phyloP scores from a whole-genome alignment of 2,888 invertebrate species.

The Drosophila formosana region DNA sequence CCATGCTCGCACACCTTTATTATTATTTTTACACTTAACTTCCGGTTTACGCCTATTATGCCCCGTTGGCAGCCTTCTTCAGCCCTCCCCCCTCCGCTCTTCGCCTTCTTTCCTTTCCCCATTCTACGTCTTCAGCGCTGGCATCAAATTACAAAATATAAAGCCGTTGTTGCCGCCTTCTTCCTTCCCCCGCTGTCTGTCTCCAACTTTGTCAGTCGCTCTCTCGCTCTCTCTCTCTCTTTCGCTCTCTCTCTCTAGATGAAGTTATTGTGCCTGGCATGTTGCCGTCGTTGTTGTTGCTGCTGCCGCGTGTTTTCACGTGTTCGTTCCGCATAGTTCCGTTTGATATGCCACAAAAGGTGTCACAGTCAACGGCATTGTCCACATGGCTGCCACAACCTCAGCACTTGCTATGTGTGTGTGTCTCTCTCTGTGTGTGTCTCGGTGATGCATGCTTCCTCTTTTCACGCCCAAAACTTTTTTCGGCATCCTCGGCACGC shows the following conservation, averaged over 20 bases:
- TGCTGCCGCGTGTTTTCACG: slow-evolving; percentile 69
- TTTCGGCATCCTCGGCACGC: slow-evolving; percentile 35
- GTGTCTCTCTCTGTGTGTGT: slow-evolving; percentile 8
- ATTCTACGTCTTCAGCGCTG: slow-evolving; percentile 24
- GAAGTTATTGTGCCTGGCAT: slow-evolving; percentile 78
- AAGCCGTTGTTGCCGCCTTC: slow-evolving; percentile 25
- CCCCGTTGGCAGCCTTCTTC: slow-evolving; percentile 18
- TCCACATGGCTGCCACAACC: slow-evolving; percentile 58
- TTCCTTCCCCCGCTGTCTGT: slow-evolving; percentile 12
- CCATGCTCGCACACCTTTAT: slow-evolving; percentile 69
- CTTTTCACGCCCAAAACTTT: slow-evolving; percentile 49
- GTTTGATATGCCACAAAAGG: slow-evolving; percentile 79
- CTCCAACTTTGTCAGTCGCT: slow-evolving; percentile 2
- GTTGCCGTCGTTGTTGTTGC: slow-evolving; percentile 45
- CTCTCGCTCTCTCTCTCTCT: background rate
- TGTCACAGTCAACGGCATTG: slow-evolving; percentile 66
- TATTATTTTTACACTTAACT: slow-evolving; percentile 82
- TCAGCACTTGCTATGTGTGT: slow-evolving; percentile 24
- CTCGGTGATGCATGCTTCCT: slow-evolving; percentile 34
- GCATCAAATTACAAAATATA: slow-evolving; percentile 80
- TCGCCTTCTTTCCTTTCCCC: background rate
- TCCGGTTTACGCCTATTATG: slow-evolving; percentile 81
- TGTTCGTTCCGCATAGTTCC: slow-evolving; percentile 80
- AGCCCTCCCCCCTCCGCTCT: background rate
- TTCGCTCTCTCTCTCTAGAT: slow-evolving; percentile 46